phyloP scores from a whole-genome alignment of 2,797 vertebrate species.

The Gobionotothen gibberifrons region DNA sequence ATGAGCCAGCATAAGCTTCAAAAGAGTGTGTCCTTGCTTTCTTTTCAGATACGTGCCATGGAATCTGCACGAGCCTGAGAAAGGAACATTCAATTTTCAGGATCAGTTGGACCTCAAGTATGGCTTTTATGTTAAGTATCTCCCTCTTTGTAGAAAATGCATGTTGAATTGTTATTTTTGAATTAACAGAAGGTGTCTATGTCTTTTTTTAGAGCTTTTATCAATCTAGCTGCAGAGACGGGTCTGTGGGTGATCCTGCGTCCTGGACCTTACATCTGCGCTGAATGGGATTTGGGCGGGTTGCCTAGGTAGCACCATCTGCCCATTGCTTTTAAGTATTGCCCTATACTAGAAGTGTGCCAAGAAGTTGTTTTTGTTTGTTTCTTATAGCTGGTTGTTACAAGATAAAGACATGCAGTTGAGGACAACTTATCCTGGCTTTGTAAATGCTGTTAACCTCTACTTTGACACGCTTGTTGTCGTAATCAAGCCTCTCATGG shows the following conservation, averaged over 20 bases:
- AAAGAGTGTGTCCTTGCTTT: not conserved
- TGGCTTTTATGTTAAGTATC: conserved; percentile 6
- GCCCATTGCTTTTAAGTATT: conserved; percentile 11
- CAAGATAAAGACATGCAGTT: conserved; percentile 87
- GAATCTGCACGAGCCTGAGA: conserved; percentile 92
- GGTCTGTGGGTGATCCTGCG: conserved; percentile 94
- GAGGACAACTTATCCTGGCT: conserved; percentile 88
- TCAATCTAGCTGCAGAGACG: conserved; percentile 86
- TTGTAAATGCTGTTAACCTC: conserved; percentile 85
- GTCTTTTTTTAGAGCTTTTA: conserved; percentile 83
- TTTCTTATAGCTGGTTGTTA: conserved; percentile 88
- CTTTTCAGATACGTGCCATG: conserved; percentile 90
- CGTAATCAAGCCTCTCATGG: conserved; percentile 87
- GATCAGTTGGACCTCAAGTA: conserved; percentile 90
- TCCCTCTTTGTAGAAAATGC: not conserved
- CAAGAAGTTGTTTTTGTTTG: not conserved
- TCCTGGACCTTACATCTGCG: conserved; percentile 89
- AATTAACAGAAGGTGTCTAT: not conserved
- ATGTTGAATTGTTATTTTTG: not conserved
- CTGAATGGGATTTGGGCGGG: conserved; percentile 85
- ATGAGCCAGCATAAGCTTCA: not conserved
- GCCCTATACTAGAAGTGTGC: not conserved
- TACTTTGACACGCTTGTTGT: conserved; percentile 90
- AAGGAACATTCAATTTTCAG: conserved; percentile 89
- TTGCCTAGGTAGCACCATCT: conserved; percentile 87